Evolutionary conservation across 2,113 vertebrate genomes (phyloP).

Genomic region (Electrona antarctica): DNA sequence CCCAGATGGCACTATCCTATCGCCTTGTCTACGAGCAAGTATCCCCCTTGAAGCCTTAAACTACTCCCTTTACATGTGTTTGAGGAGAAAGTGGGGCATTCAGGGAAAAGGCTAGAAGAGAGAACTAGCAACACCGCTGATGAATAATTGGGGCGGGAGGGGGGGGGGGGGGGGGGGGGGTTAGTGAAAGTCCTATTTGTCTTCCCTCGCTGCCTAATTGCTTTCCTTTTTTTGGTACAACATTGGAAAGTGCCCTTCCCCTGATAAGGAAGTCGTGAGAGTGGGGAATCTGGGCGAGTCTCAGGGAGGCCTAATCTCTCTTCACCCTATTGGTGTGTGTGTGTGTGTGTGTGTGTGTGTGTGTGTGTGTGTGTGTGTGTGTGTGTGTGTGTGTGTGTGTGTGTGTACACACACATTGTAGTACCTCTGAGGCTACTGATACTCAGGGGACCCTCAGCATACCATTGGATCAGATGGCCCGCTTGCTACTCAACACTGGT

Average conservation of each 20-base stretch:
- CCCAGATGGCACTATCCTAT: not conserved
- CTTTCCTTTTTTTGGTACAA: conserved; percentile 27
- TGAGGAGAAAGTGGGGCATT: conserved; percentile 23
- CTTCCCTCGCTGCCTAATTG: conserved; percentile 34
- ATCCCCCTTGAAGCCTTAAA: not conserved
- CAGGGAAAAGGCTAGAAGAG: conserved; percentile 5
- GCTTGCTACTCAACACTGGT: conserved; percentile 36
- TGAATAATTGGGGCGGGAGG: not conserved
- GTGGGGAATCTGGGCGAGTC: conserved; percentile 48
- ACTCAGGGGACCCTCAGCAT: conserved; percentile 41
- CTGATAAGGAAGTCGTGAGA: conserved; percentile 65
- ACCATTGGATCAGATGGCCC: conserved; percentile 53
- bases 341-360: conserved; percentile 13
- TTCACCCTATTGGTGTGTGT: not conserved
- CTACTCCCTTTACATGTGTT: not conserved
- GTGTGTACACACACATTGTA: not conserved
- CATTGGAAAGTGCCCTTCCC: conserved; percentile 34
- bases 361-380: conserved; percentile 12
- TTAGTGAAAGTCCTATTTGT: conserved; percentile 35
- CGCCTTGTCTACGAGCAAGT: conserved; percentile 7
- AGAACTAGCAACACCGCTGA: not conserved
- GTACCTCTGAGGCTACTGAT: conserved; percentile 38
- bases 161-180: not conserved
- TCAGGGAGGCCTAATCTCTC: conserved; percentile 55
- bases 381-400: conserved; percentile 7